Conservation (phyloP, 2,113 vertebrate genomes). For the Siniperca chuatsi region DNA sequence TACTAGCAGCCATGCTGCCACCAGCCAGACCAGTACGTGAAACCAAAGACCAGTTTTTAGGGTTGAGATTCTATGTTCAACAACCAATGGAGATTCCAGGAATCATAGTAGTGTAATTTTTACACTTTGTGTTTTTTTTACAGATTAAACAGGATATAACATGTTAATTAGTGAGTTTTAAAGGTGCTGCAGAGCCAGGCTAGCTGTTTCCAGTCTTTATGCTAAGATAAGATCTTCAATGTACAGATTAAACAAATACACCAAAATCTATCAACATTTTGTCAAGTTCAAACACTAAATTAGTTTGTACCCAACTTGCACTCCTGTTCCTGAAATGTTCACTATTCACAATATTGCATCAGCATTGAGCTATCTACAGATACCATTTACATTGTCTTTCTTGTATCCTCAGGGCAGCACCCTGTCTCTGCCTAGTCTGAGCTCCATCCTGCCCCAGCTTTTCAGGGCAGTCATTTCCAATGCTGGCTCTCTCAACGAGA, state of each 20-base stretch:
- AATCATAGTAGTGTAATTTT: not conserved
- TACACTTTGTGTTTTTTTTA: not conserved
- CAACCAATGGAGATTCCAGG: no score
- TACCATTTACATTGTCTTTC: not conserved
- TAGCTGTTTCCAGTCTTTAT: not conserved
- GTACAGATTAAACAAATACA: not conserved
- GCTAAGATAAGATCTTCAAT: not conserved
- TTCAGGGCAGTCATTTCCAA: slow-evolving; percentile 96
- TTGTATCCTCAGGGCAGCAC: slow-evolving; percentile 82
- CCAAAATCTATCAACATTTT: not conserved
- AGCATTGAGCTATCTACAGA: not conserved
- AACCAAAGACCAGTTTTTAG: not conserved
- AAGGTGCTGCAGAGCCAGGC: not conserved
- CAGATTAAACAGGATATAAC: not conserved
- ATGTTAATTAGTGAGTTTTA: not conserved
- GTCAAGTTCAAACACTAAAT: not conserved
- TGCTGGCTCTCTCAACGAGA: slow-evolving; percentile 95
- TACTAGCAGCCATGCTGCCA: slow-evolving; percentile 96
- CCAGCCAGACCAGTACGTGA: slow-evolving; percentile 88
- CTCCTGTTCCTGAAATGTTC: not conserved
- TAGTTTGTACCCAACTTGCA: not conserved
- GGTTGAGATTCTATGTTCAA: not conserved
- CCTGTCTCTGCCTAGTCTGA: slow-evolving; percentile 88
- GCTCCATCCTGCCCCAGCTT: slow-evolving; percentile 92
- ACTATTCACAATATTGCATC: not conserved